A percentile compares a stretch with the other conserved stretches of the same genome.
phyloP scores from a whole-genome alignment of 2,797 vertebrate species.

The Euthynnus affinis region DNA sequence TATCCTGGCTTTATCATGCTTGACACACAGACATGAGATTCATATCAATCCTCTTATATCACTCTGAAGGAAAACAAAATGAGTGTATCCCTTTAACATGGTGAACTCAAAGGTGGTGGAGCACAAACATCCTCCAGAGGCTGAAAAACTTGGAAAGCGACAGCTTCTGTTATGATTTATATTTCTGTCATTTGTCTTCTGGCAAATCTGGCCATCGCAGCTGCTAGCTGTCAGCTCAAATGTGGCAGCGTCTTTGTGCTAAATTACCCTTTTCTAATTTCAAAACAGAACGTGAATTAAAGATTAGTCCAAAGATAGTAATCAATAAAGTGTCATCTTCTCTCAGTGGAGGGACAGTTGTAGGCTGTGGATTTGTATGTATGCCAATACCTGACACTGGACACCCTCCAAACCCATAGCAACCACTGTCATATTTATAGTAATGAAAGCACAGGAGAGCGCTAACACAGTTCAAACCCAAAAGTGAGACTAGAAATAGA shows the following conservation, averaged over 20 bases:
- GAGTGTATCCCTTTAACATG: background rate
- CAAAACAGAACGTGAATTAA: background rate
- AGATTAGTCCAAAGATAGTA: background rate
- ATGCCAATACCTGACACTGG: background rate
- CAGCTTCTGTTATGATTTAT: background rate
- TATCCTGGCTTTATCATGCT: too few relatives aligned
- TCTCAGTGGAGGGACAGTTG: too few relatives aligned
- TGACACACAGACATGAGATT: too few relatives aligned
- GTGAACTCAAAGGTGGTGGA: background rate
- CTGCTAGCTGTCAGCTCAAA: slow-evolving; percentile 3
- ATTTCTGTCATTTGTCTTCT: background rate
- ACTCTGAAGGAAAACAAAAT: too few relatives aligned
- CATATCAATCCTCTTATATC: too few relatives aligned
- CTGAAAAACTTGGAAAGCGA: background rate
- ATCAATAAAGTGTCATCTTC: too few relatives aligned
- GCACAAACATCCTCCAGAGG: background rate
- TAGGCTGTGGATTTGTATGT: too few relatives aligned
- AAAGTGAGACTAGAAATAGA: slow-evolving; percentile 58
- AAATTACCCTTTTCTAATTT: background rate
- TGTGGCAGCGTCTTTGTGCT: background rate
- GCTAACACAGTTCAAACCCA: slow-evolving; percentile 34
- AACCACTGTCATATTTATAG: slow-evolving; percentile 66
- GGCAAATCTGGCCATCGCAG: background rate
- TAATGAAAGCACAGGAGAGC: slow-evolving; percentile 39
- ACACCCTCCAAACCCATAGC: slow-evolving; percentile 33